A percentile compares a stretch with the other conserved stretches of the same genome.
phyloP scores from a whole-genome alignment of 1,140 invertebrate species.

The Trichomalopsis sarcophagae region DNA sequence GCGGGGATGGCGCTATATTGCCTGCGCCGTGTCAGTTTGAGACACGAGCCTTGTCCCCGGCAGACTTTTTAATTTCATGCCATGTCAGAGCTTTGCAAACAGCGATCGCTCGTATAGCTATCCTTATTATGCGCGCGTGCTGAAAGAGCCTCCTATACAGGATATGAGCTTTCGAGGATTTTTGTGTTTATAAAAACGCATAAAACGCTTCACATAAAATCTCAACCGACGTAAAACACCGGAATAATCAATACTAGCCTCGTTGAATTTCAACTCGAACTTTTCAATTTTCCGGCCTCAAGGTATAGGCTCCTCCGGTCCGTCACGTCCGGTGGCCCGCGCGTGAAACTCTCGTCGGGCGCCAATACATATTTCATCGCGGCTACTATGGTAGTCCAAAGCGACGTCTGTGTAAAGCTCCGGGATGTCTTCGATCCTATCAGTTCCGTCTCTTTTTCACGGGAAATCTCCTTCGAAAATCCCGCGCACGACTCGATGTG shows the following conservation, averaged over 20 bases:
- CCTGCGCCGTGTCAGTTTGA: not conserved
- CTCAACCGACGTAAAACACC: not conserved
- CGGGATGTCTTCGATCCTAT: slow-evolving; percentile 13
- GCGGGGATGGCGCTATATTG: not conserved
- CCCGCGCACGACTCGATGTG: not conserved
- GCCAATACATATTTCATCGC: slow-evolving; percentile 38
- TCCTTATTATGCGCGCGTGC: no score
- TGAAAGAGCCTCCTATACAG: no score
- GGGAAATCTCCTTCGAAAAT: slow-evolving; percentile 23
- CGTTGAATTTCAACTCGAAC: not conserved
- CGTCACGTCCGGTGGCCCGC: not conserved
- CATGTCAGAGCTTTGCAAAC: slow-evolving; percentile 32
- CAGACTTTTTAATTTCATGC: slow-evolving; percentile 26
- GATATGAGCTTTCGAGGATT: no score
- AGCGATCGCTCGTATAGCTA: not conserved
- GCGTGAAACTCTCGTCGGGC: not conserved
- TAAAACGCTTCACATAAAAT: no score
- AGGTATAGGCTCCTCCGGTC: not conserved
- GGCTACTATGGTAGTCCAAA: not conserved
- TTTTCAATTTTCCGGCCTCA: not conserved
- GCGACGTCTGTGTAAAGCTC: not conserved
- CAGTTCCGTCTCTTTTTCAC: not conserved
- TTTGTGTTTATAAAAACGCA: no score
- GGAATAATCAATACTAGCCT: not conserved
- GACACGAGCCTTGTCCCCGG: not conserved